A percentile compares a stretch with the other conserved stretches of the same genome.
phyloP scores from a whole-genome alignment of 2,797 vertebrate species.

The Caiman crocodilus region DNA sequence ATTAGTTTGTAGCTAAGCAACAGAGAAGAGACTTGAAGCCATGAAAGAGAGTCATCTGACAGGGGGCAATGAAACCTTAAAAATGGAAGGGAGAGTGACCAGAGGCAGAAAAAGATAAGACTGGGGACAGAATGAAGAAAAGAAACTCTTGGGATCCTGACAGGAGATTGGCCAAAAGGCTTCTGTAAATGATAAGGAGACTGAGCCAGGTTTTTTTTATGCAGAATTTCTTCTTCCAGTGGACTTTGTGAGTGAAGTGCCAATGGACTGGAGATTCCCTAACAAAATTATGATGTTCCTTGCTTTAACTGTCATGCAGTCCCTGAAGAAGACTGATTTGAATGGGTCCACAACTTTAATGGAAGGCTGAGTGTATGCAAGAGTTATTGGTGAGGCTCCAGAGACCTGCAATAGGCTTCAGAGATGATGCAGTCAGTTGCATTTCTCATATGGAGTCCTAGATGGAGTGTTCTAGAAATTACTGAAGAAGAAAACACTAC shows the following conservation, averaged over 20 bases:
- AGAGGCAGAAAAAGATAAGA: neutral
- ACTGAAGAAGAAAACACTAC: too few relatives aligned
- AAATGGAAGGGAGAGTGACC: neutral
- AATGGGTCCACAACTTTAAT: neutral
- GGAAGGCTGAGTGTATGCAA: neutral
- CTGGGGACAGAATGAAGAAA: neutral
- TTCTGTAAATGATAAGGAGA: neutral
- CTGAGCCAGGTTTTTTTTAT: fast-evolving
- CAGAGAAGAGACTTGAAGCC: neutral
- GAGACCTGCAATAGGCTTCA: neutral
- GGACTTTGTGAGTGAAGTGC: neutral
- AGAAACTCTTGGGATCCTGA: neutral
- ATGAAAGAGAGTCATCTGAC: neutral
- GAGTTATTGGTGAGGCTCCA: neutral
- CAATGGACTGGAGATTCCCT: neutral
- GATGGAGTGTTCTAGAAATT: neutral
- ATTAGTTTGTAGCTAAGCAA: neutral
- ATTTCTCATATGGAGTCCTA: neutral
- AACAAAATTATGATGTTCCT: fast-evolving
- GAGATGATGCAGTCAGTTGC: neutral
- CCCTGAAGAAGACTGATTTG: neutral
- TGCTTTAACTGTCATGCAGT: neutral
- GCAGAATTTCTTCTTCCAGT: neutral
- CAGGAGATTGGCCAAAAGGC: neutral
- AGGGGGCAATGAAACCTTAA: neutral